Evolutionary conservation across 2,888 invertebrate genomes (phyloP), one percentile per base, ranked within the genome.

Genomic region (Peribatodes rhomboidaria): DNA sequence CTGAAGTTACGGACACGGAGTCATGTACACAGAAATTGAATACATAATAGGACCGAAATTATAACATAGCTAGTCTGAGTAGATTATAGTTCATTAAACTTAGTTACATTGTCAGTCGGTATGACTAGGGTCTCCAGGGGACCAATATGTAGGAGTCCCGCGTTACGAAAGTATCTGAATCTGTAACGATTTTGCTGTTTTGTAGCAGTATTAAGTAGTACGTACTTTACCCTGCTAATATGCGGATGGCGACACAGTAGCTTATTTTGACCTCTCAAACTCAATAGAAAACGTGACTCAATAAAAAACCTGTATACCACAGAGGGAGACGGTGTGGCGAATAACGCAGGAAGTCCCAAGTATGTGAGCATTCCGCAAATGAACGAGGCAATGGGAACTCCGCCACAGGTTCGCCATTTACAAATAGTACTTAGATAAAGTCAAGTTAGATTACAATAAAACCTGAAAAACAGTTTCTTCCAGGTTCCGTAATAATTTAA

Each of bases 271-370:
- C 9, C 14, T 9, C 33, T 14, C 18, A 22, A 2, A 39, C 33
- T 14, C 18, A 22, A 2, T 33, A 35, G 39, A 46, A 22, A 14
- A 18, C n/a, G n/a, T 16, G 20, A 6, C 33, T 10, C 31, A 47
- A 50, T 61, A 53, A 63, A 44, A 44, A 33, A 41, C 20, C 58
- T 67, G 47, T 68, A 44, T 65, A 33, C 16, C 16, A 68, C 84
- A 92, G 92, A 92, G 82, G 90, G 89, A 70, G 92, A 91, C 66
- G 88, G 90, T 77, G 89, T 88, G 79, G 84, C 80, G 76, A 78
- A 85, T 78, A 79, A 79, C 65, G 79, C 84, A 54, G 89, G 86
- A 72, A 90, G 91, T 79, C 89, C 90, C 68, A 90, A 91, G 85
- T 90, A 84, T 80, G 78, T 89, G 80, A 84, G 74, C 71, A 81